These are phyloP conservation scores for Rhodophaea formosa DNA, from an alignment of 2,888 invertebrate genomes.

Conservation along the genomic window DNA sequence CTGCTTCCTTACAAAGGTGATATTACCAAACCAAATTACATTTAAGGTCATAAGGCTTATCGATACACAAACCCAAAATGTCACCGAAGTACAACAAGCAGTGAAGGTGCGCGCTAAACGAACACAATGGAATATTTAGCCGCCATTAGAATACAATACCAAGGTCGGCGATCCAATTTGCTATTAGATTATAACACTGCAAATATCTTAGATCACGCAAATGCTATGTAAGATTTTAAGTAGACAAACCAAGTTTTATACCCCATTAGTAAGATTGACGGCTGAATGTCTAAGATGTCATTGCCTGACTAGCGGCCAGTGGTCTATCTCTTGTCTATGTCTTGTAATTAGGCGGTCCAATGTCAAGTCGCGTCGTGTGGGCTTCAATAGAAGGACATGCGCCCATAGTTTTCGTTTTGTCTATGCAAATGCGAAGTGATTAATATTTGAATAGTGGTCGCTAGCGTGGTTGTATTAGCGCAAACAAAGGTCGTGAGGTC, in stretches of 20 bases:
- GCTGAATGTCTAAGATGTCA: constrained; percentile 53
- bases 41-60: constrained; percentile 14
- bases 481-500: neutral
- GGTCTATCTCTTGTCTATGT: constrained; percentile 40
- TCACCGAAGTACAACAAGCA: constrained; percentile 29
- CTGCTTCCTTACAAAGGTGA: neutral
- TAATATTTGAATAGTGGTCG: constrained; percentile 26
- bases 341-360: constrained; percentile 65
- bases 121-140: constrained; percentile 64
- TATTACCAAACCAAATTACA: constrained; percentile 7
- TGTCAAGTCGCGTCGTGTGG: constrained; percentile 54
- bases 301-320: constrained; percentile 29
- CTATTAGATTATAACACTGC: constrained; percentile 33
- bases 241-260: constrained; percentile 32
- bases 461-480: constrained; percentile 17
- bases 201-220: constrained; percentile 27
- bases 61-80: constrained; percentile 28
- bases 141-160: constrained; percentile 68
- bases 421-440: constrained; percentile 27
- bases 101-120: constrained; percentile 43
- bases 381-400: constrained; percentile 40
- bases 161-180: constrained; percentile 57
- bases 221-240: constrained; percentile 12
- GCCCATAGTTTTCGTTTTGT: constrained; percentile 32
- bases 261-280: constrained; percentile 53